A percentile compares a stretch with the other conserved stretches of the same genome.
Conservation (phyloP, 2,797 vertebrate species). For the Orestias chungarensis region DNA sequence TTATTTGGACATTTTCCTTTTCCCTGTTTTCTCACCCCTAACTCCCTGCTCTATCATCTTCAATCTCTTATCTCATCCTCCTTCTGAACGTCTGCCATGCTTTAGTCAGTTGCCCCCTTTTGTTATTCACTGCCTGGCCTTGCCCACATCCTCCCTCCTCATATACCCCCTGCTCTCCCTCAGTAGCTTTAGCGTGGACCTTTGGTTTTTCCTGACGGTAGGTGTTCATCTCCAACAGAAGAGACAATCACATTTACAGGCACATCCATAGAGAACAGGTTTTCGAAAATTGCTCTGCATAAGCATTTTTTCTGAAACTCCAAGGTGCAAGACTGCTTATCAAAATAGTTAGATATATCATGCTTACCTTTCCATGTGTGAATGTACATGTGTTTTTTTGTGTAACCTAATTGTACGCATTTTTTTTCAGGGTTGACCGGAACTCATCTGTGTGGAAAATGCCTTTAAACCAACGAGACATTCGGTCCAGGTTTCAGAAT, state of each 20-base stretch:
- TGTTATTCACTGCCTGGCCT: slow-evolving; percentile 54
- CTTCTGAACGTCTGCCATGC: slow-evolving; percentile 54
- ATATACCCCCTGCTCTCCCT: slow-evolving; percentile 28
- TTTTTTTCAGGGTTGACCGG: background rate
- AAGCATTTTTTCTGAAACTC: slow-evolving; percentile 21
- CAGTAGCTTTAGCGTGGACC: slow-evolving; percentile 72
- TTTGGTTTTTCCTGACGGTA: slow-evolving; percentile 70
- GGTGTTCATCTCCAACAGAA: slow-evolving; percentile 65
- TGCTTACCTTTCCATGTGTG: background rate
- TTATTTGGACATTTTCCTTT: slow-evolving; percentile 22
- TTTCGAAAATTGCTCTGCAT: slow-evolving; percentile 15
- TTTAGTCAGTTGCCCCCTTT: slow-evolving; percentile 44
- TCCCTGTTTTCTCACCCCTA: slow-evolving; percentile 7
- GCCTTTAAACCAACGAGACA: slow-evolving; percentile 2
- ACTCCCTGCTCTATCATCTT: slow-evolving; percentile 11
- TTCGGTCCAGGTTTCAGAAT: slow-evolving; percentile 27
- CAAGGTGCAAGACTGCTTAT: slow-evolving; percentile 8
- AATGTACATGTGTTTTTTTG: background rate
- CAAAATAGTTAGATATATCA: background rate
- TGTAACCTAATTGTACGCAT: background rate
- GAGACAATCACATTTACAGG: slow-evolving; percentile 60
- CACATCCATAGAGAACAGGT: slow-evolving; percentile 12
- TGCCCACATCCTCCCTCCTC: slow-evolving; percentile 41
- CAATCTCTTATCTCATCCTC: slow-evolving; percentile 43
- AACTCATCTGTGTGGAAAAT: background rate